Conservation (phyloP, 37 sponge, comb jelly and placozoan genomes). For the Tethya wilhelma region DNA sequence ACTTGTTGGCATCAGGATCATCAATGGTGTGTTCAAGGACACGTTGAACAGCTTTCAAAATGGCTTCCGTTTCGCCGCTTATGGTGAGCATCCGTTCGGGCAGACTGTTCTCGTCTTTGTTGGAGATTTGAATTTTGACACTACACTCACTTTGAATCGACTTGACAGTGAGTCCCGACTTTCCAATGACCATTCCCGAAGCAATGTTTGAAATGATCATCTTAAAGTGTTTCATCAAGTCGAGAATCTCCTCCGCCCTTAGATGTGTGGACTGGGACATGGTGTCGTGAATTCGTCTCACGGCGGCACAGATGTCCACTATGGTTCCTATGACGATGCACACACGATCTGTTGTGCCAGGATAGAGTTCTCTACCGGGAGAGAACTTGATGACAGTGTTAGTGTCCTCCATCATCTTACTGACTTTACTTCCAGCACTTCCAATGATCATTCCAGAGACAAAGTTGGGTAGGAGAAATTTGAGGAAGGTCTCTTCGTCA, state of each 20-base stretch:
- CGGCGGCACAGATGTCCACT: conserved; percentile 41
- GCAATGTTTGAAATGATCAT: conserved; percentile 90
- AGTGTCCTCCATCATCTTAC: conserved; percentile 69
- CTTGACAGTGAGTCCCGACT: conserved; percentile 87
- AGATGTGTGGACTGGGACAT: conserved; percentile 30
- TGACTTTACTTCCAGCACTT: conserved; percentile 83
- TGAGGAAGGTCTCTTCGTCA: conserved; percentile 63
- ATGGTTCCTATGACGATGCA: conserved; percentile 68
- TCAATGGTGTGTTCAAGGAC: conserved; percentile 52
- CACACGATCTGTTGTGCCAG: conserved; percentile 84
- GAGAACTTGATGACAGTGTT: conserved; percentile 84
- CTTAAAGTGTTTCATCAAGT: conserved; percentile 51
- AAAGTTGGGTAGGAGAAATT: conserved; percentile 88
- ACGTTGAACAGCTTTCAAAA: conserved; percentile 42
- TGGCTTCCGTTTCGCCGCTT: conserved; percentile 45
- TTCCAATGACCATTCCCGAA: conserved; percentile 94
- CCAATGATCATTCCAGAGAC: conserved; percentile 94
- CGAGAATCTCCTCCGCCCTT: conserved; percentile 25
- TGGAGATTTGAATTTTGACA: conserved; percentile 81
- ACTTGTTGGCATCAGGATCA: conserved; percentile 66
- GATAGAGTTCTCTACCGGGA: conserved; percentile 79
- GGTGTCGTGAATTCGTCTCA: conserved; percentile 38
- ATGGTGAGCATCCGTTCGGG: conserved; percentile 84
- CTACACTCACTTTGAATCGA: conserved; percentile 75
- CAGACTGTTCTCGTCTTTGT: conserved; percentile 65